A percentile compares a stretch with the other conserved stretches of the same genome.
These are phyloP conservation scores for Stictocephala bisonia DNA, from an alignment of 2,888 invertebrate genomes.

Conservation along the genomic window DNA sequence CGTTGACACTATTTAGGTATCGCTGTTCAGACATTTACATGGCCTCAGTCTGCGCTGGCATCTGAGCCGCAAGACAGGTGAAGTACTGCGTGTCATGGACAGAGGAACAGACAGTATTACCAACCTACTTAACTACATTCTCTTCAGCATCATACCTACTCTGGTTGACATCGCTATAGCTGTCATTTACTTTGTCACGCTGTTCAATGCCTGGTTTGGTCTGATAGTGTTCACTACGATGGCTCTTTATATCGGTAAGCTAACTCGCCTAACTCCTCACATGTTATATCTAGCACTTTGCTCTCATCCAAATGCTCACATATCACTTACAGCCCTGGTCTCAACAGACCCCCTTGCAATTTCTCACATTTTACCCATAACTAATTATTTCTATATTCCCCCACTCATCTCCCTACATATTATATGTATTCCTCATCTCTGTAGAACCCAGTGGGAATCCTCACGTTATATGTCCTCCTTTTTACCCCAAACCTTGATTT, in stretches of 20 bases:
- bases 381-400: no score
- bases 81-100: conserved; percentile 94
- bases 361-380: no score
- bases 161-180: conserved; percentile 93
- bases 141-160: conserved; percentile 94
- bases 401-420: no score
- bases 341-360: no score
- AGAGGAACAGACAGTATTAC: conserved; percentile 97
- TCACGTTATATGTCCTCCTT: no score
- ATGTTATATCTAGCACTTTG: no score
- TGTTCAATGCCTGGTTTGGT: conserved; percentile 95
- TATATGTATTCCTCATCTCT: no score
- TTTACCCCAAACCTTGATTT: no score
- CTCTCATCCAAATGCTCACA: no score
- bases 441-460: no score
- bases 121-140: conserved; percentile 88
- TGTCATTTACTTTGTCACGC: conserved; percentile 85
- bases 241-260: conserved; percentile 90
- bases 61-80: conserved; percentile 93
- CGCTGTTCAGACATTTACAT: conserved; percentile 89
- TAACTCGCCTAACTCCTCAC: no score
- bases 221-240: conserved; percentile 95
- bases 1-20: conserved; percentile 74
- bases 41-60: conserved; percentile 95
- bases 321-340: no score